Evolutionary conservation across 30 jellyfish, hydroid and myxozoan genomes (phyloP).

Genomic region (Chrysaora quinquecirrha): DNA sequence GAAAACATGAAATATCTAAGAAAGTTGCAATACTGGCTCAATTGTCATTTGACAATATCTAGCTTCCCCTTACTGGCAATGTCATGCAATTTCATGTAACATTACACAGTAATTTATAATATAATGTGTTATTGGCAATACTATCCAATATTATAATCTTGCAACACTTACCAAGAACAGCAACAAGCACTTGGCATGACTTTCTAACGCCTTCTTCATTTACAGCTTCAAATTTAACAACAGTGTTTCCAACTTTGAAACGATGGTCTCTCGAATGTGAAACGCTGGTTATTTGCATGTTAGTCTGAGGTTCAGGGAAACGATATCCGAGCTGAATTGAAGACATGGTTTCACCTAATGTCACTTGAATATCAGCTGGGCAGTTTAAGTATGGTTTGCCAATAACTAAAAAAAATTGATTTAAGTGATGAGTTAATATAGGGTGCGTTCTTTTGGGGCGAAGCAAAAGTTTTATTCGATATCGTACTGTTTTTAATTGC

Average conservation of each 20-base stretch:
- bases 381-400: conserved; percentile 91
- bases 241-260: conserved; percentile 76
- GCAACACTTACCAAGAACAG: conserved; percentile 83
- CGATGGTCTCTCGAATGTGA: conserved; percentile 51
- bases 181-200: conserved; percentile 74
- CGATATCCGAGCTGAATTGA: conserved; percentile 62
- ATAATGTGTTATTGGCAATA: too few relatives aligned
- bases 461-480: too few relatives aligned
- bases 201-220: conserved; percentile 70
- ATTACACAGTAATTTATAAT: too few relatives aligned
- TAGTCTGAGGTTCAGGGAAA: conserved; percentile 84
- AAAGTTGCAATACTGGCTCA: too few relatives aligned
- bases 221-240: conserved; percentile 73
- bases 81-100: too few relatives aligned
- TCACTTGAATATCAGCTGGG: conserved; percentile 79
- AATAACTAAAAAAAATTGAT: conserved; percentile 56
- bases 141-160: too few relatives aligned
- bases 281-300: conserved; percentile 47
- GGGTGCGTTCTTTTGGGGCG: neutral
- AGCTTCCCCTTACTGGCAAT: too few relatives aligned
- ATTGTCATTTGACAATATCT: too few relatives aligned
- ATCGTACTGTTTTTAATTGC: too few relatives aligned
- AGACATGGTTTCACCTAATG: conserved; percentile 22
- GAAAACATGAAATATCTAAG: too few relatives aligned
- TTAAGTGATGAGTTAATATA: neutral